phyloP scores from a whole-genome alignment of 2,888 invertebrate genomes.

The Caenorhabditis uteleia region DNA sequence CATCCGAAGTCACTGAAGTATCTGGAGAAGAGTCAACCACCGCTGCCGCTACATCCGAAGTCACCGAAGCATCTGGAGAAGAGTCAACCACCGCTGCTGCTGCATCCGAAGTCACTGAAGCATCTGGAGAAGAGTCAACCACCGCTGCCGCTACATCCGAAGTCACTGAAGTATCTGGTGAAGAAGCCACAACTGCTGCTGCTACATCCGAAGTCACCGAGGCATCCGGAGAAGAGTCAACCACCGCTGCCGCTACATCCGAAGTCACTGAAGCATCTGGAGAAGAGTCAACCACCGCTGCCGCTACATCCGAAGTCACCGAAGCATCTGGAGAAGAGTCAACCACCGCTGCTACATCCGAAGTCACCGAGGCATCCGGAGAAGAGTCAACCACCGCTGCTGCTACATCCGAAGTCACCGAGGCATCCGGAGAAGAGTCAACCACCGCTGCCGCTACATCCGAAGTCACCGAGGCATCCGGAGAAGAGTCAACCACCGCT shows the following conservation, averaged over 20 bases:
- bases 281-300: constrained; percentile 13
- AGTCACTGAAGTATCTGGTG: constrained; percentile 10
- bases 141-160: constrained; percentile 1
- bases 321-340: constrained; percentile 23
- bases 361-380: constrained; percentile 9
- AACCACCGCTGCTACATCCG: not conserved
- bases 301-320: too few species aligned
- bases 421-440: constrained; percentile 1
- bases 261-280: constrained; percentile 8
- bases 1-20: not conserved
- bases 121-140: constrained; percentile 19
- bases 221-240: constrained; percentile 8
- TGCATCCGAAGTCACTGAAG: constrained; percentile 19
- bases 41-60: constrained; percentile 8
- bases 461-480: constrained; percentile 7
- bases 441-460: not conserved
- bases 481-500: constrained; percentile 8
- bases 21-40: constrained; percentile 25
- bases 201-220: too few species aligned
- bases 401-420: not conserved
- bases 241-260: not conserved
- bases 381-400: constrained; percentile 1
- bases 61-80: constrained; percentile 19
- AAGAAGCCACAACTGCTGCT: constrained; percentile 9
- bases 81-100: constrained; percentile 13